Evolutionary conservation across 1,140 invertebrate genomes (phyloP).

Genomic region (Lasioglossum baleicum): DNA sequence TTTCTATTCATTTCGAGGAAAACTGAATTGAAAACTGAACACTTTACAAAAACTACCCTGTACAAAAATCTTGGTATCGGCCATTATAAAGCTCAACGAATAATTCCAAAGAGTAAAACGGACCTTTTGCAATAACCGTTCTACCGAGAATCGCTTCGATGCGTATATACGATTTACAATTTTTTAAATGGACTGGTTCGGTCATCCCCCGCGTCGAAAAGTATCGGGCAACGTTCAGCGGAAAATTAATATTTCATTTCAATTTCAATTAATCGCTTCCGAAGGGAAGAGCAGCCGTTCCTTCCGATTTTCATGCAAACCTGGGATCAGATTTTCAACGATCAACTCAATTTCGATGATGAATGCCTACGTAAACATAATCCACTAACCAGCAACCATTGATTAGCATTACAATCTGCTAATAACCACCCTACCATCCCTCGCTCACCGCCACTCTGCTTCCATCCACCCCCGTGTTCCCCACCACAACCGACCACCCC

Average conservation of each 20-base stretch:
- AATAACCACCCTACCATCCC: slow-evolving; percentile 66
- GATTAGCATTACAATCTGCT: slow-evolving; percentile 80
- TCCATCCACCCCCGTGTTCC: neutral
- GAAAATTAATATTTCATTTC: neutral
- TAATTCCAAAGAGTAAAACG: too few species aligned
- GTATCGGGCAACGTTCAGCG: neutral
- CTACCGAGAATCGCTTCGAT: neutral
- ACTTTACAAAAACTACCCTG: too few species aligned
- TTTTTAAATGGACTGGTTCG: neutral
- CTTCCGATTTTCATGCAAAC: slow-evolving; percentile 12
- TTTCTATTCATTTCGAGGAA: too few species aligned
- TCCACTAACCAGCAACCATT: slow-evolving; percentile 75
- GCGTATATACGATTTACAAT: neutral
- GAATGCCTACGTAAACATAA: slow-evolving; percentile 76
- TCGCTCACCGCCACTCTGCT: slow-evolving; percentile 15
- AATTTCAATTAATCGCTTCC: neutral
- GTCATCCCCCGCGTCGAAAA: neutral
- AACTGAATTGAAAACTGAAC: too few species aligned
- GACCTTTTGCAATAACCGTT: too few species aligned
- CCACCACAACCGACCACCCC: neutral
- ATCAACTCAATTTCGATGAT: slow-evolving; percentile 77
- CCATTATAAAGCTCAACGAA: too few species aligned
- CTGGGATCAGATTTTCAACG: slow-evolving; percentile 59
- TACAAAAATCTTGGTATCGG: too few species aligned
- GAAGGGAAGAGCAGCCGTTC: neutral